Evolutionary conservation across 1,140 invertebrate species (phyloP).

Genomic region (Lasioglossum albipes): DNA sequence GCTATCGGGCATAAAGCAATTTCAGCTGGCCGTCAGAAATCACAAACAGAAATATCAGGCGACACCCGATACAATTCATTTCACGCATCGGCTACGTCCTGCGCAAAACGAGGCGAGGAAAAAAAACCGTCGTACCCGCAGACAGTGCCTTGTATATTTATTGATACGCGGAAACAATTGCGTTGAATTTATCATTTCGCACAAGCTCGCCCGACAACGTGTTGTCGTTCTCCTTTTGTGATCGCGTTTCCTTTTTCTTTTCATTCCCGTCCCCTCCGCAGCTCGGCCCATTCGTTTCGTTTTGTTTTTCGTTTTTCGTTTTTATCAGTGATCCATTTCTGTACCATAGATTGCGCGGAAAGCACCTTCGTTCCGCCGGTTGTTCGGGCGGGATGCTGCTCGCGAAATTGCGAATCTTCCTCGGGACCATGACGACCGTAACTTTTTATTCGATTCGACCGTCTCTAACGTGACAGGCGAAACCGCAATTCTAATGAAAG

Average conservation of each 20-base stretch:
- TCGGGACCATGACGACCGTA: neutral
- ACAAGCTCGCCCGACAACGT: conserved; percentile 34
- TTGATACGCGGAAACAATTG: conserved; percentile 67
- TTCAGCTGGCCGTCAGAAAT: conserved; percentile 1
- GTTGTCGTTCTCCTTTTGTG: conserved; percentile 23
- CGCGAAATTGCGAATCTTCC: neutral
- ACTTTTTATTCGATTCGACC: neutral
- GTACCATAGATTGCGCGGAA: neutral
- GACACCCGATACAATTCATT: conserved; percentile 53
- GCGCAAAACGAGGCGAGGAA: conserved; percentile 41
- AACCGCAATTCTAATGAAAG: neutral
- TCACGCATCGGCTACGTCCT: conserved; percentile 29
- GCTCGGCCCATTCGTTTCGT: too few species aligned
- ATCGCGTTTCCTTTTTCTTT: neutral
- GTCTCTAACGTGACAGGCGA: neutral
- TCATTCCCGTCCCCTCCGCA: too few species aligned
- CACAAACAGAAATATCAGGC: conserved; percentile 45
- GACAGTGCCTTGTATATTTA: conserved; percentile 59
- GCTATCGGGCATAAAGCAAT: conserved; percentile 48
- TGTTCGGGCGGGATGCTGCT: conserved; percentile 17
- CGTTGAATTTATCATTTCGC: conserved; percentile 63
- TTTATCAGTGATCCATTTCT: conserved; percentile 3
- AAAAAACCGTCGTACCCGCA: conserved; percentile 49
- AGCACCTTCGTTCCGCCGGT: conserved; percentile 6
- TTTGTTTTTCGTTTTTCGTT: neutral